A percentile compares a stretch with the other conserved stretches of the same genome.
Evolutionary conservation across 2,888 invertebrate genomes (phyloP).

Genomic region (Drosophila suboccidentalis): DNA sequence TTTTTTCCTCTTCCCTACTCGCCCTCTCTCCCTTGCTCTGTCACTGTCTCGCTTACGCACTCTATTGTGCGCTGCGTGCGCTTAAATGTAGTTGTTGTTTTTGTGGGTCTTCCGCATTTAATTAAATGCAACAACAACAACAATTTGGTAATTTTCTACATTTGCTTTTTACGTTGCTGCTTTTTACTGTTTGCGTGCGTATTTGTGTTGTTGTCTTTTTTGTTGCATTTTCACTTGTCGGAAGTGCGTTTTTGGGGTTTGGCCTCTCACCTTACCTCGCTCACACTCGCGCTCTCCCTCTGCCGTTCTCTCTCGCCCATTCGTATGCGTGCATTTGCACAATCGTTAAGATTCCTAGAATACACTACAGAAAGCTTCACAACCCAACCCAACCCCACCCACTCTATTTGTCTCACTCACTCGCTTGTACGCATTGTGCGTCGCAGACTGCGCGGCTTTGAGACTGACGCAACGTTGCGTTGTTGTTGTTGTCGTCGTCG

Average conservation of each 20-base stretch:
- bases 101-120: constrained; percentile 78
- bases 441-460: constrained; percentile 56
- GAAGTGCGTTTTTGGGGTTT: constrained; percentile 61
- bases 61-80: constrained; percentile 58
- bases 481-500: constrained; percentile 42
- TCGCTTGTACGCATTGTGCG: constrained; percentile 17
- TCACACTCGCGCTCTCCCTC: constrained; percentile 11
- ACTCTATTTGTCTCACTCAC: constrained; percentile 20
- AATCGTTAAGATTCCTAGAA: constrained; percentile 70
- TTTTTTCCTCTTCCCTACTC: constrained; percentile 24
- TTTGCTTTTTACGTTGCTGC: constrained; percentile 53
- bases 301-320: constrained; percentile 10
- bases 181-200: constrained; percentile 37
- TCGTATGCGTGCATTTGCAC: constrained; percentile 68
- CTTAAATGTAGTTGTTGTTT: constrained; percentile 62
- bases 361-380: constrained; percentile 46
- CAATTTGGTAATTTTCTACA: constrained; percentile 52
- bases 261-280: constrained; percentile 29
- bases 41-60: constrained; percentile 17
- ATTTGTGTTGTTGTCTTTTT: constrained; percentile 12
- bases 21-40: constrained; percentile 9
- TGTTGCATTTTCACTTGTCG: constrained; percentile 76
- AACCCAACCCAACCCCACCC: constrained; percentile 13
- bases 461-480: constrained; percentile 64
- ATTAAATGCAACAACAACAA: constrained; percentile 77